Evolutionary conservation across 2,888 invertebrate genomes (phyloP).

Genomic region (Cryptops parisi): DNA sequence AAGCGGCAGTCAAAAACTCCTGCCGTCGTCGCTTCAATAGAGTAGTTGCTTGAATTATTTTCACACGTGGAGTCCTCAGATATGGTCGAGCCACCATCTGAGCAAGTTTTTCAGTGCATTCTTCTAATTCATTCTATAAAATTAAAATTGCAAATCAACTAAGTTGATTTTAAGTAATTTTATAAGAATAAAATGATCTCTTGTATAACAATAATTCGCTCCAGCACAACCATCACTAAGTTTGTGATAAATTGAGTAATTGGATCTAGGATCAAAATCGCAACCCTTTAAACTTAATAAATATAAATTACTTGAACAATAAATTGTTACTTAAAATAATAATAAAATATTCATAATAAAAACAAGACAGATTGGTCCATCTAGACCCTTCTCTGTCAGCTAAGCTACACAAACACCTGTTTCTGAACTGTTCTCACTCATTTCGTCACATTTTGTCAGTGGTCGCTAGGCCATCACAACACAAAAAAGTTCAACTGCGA

Average conservation of each 20-base stretch:
- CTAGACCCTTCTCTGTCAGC: too few species aligned
- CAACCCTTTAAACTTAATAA: too few species aligned
- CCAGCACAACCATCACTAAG: background rate
- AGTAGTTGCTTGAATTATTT: slow-evolving; percentile 46
- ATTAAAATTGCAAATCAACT: background rate
- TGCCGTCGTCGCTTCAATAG: slow-evolving; percentile 44
- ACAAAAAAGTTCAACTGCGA: too few species aligned
- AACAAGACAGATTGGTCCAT: too few species aligned
- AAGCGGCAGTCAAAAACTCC: slow-evolving; percentile 46
- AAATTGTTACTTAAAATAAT: too few species aligned
- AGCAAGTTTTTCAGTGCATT: slow-evolving; percentile 47
- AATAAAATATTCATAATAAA: too few species aligned
- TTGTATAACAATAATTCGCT: background rate
- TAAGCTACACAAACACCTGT: too few species aligned
- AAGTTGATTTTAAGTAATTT: background rate
- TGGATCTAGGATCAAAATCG: too few species aligned
- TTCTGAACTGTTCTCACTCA: too few species aligned
- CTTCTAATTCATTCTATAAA: slow-evolving; percentile 47
- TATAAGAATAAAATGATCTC: background rate
- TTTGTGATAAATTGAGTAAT: background rate
- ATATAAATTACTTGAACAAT: too few species aligned
- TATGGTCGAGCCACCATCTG: slow-evolving; percentile 50
- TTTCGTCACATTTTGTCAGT: too few species aligned
- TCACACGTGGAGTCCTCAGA: slow-evolving; percentile 44
- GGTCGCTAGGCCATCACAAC: too few species aligned